Conservation (phyloP, 1,140 invertebrate genomes). For the Magallana gigas region DNA sequence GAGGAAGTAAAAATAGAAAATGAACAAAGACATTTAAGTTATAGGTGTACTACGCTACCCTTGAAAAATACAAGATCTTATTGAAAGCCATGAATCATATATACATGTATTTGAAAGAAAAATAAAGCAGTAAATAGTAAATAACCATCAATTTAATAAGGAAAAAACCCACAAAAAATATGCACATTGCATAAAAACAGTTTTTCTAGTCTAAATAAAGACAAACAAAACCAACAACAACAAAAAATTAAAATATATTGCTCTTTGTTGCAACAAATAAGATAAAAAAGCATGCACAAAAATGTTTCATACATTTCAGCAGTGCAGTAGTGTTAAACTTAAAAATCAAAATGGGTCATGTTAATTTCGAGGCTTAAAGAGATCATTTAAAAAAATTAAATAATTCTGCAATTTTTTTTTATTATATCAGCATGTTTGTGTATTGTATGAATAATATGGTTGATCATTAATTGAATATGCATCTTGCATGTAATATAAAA, state of each 20-base stretch:
- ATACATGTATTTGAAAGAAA: neutral
- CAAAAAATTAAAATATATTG: neutral
- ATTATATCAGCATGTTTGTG: neutral
- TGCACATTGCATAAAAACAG: slow-evolving; percentile 15
- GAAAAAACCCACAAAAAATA: neutral
- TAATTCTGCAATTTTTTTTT: neutral
- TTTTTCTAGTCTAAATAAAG: neutral
- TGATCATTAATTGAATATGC: slow-evolving; percentile 5
- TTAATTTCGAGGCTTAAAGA: neutral
- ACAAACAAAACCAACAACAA: slow-evolving; percentile 7
- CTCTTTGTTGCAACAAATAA: neutral
- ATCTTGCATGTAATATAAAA: neutral
- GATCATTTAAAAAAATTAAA: neutral
- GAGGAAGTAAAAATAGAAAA: slow-evolving; percentile 1
- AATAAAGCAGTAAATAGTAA: slow-evolving; percentile 3
- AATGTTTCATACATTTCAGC: neutral
- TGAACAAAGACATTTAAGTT: neutral
- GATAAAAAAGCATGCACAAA: neutral
- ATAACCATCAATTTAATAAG: neutral
- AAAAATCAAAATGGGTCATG: neutral
- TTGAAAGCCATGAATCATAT: neutral
- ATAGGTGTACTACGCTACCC: slow-evolving; percentile 1
- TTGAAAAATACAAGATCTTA: neutral
- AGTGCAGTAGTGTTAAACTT: neutral
- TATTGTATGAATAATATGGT: neutral